A percentile compares a stretch with the other conserved stretches of the same genome.
phyloP scores from a whole-genome alignment of 2,888 invertebrate species.

The Sphinx pinastri region DNA sequence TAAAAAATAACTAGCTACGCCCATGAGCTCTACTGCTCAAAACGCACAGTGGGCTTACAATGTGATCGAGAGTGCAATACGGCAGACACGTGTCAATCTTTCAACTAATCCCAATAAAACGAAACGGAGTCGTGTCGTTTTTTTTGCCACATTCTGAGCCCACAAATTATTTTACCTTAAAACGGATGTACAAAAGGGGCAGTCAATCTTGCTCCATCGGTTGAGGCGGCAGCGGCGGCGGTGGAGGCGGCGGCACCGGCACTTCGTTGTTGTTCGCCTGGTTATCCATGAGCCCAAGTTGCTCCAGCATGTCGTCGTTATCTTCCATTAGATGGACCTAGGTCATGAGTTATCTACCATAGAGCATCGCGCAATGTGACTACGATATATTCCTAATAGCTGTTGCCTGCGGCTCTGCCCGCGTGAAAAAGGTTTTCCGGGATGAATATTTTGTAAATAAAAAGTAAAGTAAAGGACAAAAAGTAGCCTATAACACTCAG shows the following conservation, averaged over 20 bases:
- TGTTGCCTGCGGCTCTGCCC: too few relatives aligned
- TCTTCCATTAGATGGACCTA: conserved; percentile 79
- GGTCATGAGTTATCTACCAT: background rate
- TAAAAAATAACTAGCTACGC: background rate
- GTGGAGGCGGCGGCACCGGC: conserved; percentile 87
- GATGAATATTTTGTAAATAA: too few relatives aligned
- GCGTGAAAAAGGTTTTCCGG: too few relatives aligned
- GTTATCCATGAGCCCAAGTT: conserved; percentile 75
- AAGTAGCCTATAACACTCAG: too few relatives aligned
- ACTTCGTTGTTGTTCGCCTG: conserved; percentile 61
- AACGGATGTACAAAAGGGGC: conserved; percentile 4
- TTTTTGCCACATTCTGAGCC: too few relatives aligned
- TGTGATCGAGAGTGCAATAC: too few relatives aligned
- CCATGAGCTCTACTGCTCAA: background rate
- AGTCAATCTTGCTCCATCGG: conserved; percentile 76
- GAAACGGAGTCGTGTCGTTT: too few relatives aligned
- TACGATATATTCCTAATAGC: too few relatives aligned
- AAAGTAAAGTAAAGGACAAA: too few relatives aligned
- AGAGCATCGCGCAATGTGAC: background rate
- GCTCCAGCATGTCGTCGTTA: conserved; percentile 79
- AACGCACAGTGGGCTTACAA: too few relatives aligned
- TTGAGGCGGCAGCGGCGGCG: conserved; percentile 89
- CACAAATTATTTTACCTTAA: conserved; percentile 9
- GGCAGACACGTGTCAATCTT: too few relatives aligned
- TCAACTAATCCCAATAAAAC: too few relatives aligned